Percentiles rank a stretch among this genome's conserved stretches.
Conservation (phyloP, 2,888 invertebrate genomes). For the Caenorhabditis virilis region DNA sequence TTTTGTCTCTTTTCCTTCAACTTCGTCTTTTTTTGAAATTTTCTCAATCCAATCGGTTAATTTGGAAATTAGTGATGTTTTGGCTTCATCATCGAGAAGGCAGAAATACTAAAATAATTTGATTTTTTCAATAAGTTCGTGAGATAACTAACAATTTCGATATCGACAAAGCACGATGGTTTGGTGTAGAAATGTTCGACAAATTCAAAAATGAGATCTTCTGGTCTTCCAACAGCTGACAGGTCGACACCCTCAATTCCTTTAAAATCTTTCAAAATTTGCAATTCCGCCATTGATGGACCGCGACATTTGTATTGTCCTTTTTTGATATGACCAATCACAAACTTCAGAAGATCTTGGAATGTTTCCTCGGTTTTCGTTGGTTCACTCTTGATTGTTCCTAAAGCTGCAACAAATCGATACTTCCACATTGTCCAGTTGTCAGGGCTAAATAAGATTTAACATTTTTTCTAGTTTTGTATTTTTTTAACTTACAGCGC, state of each 20-base stretch:
- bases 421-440: slow-evolving; percentile 45
- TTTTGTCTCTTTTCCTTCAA: slow-evolving; percentile 22
- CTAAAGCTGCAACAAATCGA: neutral
- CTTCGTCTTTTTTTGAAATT: slow-evolving; percentile 12
- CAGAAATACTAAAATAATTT: slow-evolving; percentile 17
- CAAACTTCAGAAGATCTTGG: neutral
- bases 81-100: slow-evolving; percentile 8
- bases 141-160: slow-evolving; percentile 17
- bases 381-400: neutral
- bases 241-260: neutral
- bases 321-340: neutral
- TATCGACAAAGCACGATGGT: slow-evolving; percentile 83
- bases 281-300: slow-evolving; percentile 18
- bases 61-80: slow-evolving; percentile 7
- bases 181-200: slow-evolving; percentile 83
- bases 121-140: neutral
- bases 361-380: neutral
- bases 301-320: slow-evolving; percentile 7
- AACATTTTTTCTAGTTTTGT: no score
- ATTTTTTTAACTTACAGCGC: no score
- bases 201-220: slow-evolving; percentile 77
- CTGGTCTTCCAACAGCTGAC: neutral
- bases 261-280: slow-evolving; percentile 7
- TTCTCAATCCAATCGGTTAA: slow-evolving; percentile 13
- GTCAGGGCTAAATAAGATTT: no score